phyloP scores from a whole-genome alignment of 2,797 vertebrate species.

The Gymnothorax javanicus region DNA sequence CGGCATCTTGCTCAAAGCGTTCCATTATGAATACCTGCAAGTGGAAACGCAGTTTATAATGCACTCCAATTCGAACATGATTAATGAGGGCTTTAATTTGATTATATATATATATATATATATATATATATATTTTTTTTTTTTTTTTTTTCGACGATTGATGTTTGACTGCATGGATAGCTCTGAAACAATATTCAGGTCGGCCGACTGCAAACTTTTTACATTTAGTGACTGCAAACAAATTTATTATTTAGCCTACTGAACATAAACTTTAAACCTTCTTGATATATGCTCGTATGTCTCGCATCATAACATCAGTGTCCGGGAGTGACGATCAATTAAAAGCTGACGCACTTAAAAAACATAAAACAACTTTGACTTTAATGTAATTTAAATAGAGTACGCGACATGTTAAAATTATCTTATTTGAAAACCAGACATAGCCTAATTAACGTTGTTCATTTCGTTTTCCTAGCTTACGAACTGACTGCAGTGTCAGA shows the following conservation, averaged over 20 bases:
- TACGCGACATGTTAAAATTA: too few relatives aligned
- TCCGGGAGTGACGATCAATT: not conserved
- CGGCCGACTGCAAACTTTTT: not conserved
- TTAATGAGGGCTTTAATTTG: too few relatives aligned
- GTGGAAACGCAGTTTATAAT: not conserved
- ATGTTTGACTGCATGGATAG: not conserved
- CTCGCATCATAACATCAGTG: too few relatives aligned
- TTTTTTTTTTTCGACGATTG: too few relatives aligned
- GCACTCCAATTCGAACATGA: too few relatives aligned
- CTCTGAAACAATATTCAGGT: not conserved
- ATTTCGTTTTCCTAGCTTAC: too few relatives aligned
- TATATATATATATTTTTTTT: too few relatives aligned
- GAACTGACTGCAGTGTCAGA: too few relatives aligned
- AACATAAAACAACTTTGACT: not conserved
- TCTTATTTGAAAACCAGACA: too few relatives aligned
- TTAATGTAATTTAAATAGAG: not conserved
- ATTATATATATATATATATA: too few relatives aligned
- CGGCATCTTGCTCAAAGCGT: not conserved
- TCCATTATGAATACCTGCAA: not conserved
- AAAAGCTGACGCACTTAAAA: not conserved
- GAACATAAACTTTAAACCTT: not conserved
- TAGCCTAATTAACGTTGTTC: too few relatives aligned
- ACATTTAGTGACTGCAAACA: not conserved
- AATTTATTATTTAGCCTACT: not conserved
- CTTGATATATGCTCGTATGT: too few relatives aligned